Percentiles rank a stretch among this genome's conserved stretches.
phyloP scores from a whole-genome alignment of 2,888 invertebrate genomes.

The Drosophila atripex region DNA sequence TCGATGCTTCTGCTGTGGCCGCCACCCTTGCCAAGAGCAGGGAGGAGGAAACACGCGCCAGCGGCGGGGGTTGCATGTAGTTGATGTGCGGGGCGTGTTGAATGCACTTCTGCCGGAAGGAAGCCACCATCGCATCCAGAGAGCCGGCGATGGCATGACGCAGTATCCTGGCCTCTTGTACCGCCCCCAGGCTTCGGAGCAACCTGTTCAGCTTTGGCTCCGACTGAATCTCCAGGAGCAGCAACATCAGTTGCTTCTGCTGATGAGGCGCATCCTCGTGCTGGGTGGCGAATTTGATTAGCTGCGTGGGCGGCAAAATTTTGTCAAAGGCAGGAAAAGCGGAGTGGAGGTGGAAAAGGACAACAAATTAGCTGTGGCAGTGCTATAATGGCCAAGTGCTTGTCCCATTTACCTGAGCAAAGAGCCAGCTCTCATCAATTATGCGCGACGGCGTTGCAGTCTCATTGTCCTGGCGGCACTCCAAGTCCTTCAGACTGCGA shows the following conservation, averaged over 20 bases:
- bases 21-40: slow-evolving; percentile 76
- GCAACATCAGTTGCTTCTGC: slow-evolving; percentile 78
- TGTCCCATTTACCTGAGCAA: slow-evolving; percentile 80
- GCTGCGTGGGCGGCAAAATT: slow-evolving; percentile 61
- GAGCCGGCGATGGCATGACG: slow-evolving; percentile 85
- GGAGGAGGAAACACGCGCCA: slow-evolving; percentile 81
- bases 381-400: slow-evolving; percentile 44
- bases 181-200: slow-evolving; percentile 77
- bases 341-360: neutral
- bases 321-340: slow-evolving; percentile 5
- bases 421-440: slow-evolving; percentile 83
- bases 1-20: slow-evolving; percentile 15
- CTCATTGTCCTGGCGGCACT: slow-evolving; percentile 61
- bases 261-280: slow-evolving; percentile 72
- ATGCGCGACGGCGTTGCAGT: slow-evolving; percentile 72
- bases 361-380: slow-evolving; percentile 54
- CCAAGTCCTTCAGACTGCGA: slow-evolving; percentile 65
- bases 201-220: slow-evolving; percentile 84
- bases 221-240: slow-evolving; percentile 83
- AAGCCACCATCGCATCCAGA: slow-evolving; percentile 84
- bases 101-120: slow-evolving; percentile 83
- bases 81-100: slow-evolving; percentile 83
- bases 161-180: slow-evolving; percentile 84
- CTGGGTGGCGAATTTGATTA: slow-evolving; percentile 82
- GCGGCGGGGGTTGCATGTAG: slow-evolving; percentile 83